Evolutionary conservation across 2,113 vertebrate species (phyloP).

Genomic region (Morone saxatilis): DNA sequence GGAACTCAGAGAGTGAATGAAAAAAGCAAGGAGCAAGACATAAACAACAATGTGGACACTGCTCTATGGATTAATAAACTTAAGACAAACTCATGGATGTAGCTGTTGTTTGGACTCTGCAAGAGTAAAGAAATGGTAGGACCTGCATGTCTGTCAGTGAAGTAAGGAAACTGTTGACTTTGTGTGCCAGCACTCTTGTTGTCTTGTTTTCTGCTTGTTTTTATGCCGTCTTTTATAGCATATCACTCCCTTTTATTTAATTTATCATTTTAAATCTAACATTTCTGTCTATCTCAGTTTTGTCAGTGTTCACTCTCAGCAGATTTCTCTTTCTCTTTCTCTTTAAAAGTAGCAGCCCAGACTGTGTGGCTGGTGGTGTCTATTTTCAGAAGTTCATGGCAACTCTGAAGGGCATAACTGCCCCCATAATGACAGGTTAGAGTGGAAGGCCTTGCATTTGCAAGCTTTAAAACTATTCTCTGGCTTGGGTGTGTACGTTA

Average conservation of each 20-base stretch:
- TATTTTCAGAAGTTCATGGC: slow-evolving; percentile 85
- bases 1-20: slow-evolving; percentile 73
- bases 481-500: slow-evolving; percentile 75
- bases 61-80: slow-evolving; percentile 51
- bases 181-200: background rate
- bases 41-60: slow-evolving; percentile 74
- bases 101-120: slow-evolving; percentile 45
- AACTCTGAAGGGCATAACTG: slow-evolving; percentile 80
- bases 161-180: background rate
- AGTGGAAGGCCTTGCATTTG: slow-evolving; percentile 72
- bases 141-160: slow-evolving; percentile 29
- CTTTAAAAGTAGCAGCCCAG: slow-evolving; percentile 81
- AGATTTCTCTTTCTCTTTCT: slow-evolving; percentile 55
- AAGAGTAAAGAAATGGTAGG: slow-evolving; percentile 72
- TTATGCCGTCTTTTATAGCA: background rate
- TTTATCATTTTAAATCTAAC: background rate
- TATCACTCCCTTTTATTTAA: background rate
- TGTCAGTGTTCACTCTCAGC: slow-evolving; percentile 28
- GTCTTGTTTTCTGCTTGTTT: background rate
- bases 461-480: slow-evolving; percentile 72
- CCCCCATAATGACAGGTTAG: slow-evolving; percentile 84
- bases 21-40: slow-evolving; percentile 67
- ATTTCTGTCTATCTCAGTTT: slow-evolving; percentile 9
- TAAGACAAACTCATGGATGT: slow-evolving; percentile 54
- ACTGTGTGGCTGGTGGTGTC: slow-evolving; percentile 80